phyloP scores from a whole-genome alignment of 2,797 vertebrate genomes.

The Myotis daubentonii region DNA sequence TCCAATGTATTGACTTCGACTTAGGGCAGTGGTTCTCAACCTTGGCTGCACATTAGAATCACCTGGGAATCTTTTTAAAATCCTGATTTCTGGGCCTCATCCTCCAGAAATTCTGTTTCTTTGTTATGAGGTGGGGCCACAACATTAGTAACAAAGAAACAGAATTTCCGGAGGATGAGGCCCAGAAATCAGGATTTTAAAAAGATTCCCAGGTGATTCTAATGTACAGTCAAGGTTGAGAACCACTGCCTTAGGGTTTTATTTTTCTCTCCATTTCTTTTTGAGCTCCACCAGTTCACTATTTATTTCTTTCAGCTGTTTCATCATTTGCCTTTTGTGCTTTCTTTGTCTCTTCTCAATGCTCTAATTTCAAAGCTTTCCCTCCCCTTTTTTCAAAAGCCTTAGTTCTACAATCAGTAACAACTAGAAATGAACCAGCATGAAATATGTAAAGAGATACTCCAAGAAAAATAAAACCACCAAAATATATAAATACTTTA shows the following conservation, averaged over 20 bases:
- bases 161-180: no score
- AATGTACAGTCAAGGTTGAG: no score
- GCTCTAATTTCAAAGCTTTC: not conserved
- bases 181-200: no score
- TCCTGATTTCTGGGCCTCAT: no score
- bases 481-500: not conserved
- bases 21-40: no score
- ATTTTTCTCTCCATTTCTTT: not conserved
- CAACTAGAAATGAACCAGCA: not conserved
- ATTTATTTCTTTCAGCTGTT: not conserved
- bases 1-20: not conserved
- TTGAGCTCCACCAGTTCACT: not conserved
- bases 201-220: no score
- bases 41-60: no score
- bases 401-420: not conserved
- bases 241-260: not conserved
- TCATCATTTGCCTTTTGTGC: not conserved
- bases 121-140: no score
- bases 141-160: no score
- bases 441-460: not conserved
- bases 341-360: not conserved
- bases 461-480: not conserved
- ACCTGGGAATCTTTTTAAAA: no score
- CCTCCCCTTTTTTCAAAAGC: not conserved
- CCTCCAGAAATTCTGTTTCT: no score